Evolutionary conservation across 2,797 vertebrate genomes (phyloP).

Genomic region (Agapornis canus): DNA sequence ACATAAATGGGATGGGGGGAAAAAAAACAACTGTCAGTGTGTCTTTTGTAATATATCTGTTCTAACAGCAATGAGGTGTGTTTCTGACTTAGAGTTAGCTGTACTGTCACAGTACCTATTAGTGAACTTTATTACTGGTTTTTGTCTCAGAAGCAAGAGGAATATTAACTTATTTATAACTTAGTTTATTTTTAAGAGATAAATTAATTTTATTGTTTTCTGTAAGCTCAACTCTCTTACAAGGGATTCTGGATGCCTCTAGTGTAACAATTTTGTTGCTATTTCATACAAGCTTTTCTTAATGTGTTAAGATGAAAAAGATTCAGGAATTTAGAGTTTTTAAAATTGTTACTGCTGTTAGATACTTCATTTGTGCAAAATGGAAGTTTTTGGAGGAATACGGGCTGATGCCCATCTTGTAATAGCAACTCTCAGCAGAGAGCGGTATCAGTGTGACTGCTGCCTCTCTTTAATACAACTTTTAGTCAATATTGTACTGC

Average conservation of each 20-base stretch:
- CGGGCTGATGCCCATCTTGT: fast-evolving
- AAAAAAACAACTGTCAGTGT: not conserved
- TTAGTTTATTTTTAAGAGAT: not conserved
- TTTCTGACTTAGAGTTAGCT: not conserved
- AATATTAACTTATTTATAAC: not conserved
- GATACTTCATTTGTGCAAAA: not conserved
- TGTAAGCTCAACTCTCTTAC: fast-evolving
- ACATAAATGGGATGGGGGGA: not conserved
- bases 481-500: constrained; percentile 22
- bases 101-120: fast-evolving
- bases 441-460: not conserved
- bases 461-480: not conserved
- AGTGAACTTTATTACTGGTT: not conserved
- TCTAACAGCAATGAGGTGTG: not conserved
- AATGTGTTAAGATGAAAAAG: not conserved
- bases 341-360: not conserved
- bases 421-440: not conserved
- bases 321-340: fast-evolving
- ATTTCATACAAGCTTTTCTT: not conserved
- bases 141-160: not conserved
- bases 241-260: not conserved
- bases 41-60: not conserved
- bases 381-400: not conserved
- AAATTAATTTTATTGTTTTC: not conserved
- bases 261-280: not conserved